Base-by-base conservation (phyloP, 1,140 invertebrate genomes). In the Phthorimaea operculella region DNA sequence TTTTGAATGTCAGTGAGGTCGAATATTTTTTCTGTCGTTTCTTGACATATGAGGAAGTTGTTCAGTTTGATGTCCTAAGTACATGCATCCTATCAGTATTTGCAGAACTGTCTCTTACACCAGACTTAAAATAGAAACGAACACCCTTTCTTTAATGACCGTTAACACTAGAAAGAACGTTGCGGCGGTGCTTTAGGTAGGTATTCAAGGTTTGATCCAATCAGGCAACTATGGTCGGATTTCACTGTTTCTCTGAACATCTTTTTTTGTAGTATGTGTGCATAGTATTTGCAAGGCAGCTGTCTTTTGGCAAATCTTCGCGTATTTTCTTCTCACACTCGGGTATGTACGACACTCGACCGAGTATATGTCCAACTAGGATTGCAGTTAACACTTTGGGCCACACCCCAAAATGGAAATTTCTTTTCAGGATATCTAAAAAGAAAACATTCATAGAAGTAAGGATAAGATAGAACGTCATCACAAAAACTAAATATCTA, bases 361-460 rank as follows among this genome's bases (percentile, higher is more conserved):
- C 81, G 16, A 55, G 59, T 21, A 65, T 55, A 55, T 82, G 72
- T 7, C 81, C 81, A 34, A 74, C 4, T 7, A 74, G 6, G 15
- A 57, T 62, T 0, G 77, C 73, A 17, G 72, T 1, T 16, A 70
- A 15, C 33, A 80, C 60, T 52, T 84, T 84, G 6, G 79, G 79
- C 11, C 65, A 59, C 4, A 55, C 66, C 18, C 79, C 81, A 48
- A 80, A 81, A 61, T 79, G 73, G 0, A 62, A 64, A 52, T 65
- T 68, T 51, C 53, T 52, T n/a, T 53, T 71, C 66, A 81, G 64
- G 59, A 55, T 47, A 56, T 74, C 80, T 83, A 80, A 64, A 82
- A 56, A 68, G 66, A 77, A 72, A 79, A 82, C 63, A 76, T 79
- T 81, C 78, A 83, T 69, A 83, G 77, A 83, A 83, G 80, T 75